phyloP scores from a whole-genome alignment of 2,113 vertebrate species.

The Nothoprocta pentlandii region DNA sequence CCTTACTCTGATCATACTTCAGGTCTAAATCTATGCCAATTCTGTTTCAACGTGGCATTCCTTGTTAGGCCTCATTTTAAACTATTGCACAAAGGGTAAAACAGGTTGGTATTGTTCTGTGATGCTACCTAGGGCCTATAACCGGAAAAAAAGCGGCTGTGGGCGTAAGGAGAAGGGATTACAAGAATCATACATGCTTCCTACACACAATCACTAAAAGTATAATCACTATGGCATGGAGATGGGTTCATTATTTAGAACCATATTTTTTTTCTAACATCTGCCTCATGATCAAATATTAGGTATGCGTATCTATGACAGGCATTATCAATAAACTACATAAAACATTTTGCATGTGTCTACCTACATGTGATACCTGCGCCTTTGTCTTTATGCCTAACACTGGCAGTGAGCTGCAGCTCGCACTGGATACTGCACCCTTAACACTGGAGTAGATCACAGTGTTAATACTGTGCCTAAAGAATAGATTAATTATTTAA shows the following conservation, averaged over 20 bases:
- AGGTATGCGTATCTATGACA: too few species aligned
- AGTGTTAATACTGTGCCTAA: neutral
- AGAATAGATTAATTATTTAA: neutral
- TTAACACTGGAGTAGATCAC: neutral
- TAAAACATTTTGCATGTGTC: neutral
- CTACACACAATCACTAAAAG: neutral
- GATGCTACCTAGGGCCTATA: neutral
- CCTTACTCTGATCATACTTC: neutral
- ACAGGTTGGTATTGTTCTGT: neutral
- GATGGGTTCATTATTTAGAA: neutral
- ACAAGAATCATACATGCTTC: neutral
- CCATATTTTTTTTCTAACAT: neutral
- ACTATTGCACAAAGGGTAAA: neutral
- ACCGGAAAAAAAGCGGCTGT: neutral
- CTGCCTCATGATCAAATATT: neutral
- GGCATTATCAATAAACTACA: neutral
- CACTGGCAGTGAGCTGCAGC: neutral
- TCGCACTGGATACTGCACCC: neutral
- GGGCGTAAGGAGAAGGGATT: neutral
- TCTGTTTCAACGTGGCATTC: neutral
- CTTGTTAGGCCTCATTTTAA: neutral
- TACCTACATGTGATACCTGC: accelerated
- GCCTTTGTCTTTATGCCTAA: neutral
- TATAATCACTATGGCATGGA: neutral
- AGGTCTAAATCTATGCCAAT: neutral